Base-by-base conservation (phyloP, 1,140 invertebrate species). In the Ostrea denselamellosa region DNA sequence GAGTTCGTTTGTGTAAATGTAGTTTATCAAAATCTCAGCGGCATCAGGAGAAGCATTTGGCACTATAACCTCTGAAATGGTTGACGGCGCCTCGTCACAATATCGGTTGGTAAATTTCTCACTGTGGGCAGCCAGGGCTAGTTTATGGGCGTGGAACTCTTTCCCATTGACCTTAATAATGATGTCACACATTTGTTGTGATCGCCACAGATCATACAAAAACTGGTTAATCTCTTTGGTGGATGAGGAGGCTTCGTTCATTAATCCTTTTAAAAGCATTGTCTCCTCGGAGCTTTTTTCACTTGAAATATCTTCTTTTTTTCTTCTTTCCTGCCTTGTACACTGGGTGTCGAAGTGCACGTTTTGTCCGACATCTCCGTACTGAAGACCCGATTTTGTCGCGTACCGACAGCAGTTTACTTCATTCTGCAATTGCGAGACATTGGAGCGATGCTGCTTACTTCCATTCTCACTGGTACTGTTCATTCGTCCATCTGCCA, bases 1-100 rank as follows among this genome's bases (percentile, higher is more conserved):
- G 71, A 91, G 53, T 19, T 89, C 83, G 28, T 65, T 86, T n/a
- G 89, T 89, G 84, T 89, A 89, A 44, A 89, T 87, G 51, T 81
- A 89, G 25, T 65, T 28, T 0, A 88, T 34, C 19, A 90, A 44
- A 22, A 58, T 82, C 62, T 88, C 82, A 7, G 62, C 77, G 14
- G 87, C 85, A 52, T 90, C 86, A 12, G 51, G 51, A n/a, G 85
- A 53, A n/a, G 87, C 52, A n/a, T 86, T 28, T 0, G 82, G 68
- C 2, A 90, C 85, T 54, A 84, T 86, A 14, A 88, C 84, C 71
- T 90, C 87, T 22, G 89, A 86, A 22, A 88, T 58, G 4, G 85
- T 85, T 19, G 62, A 25, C 0, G 85, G 87, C 28, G 68, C 68
- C 71, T 85, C 58, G 17, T 88, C 89, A 71, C 89, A 88, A 53